Evolutionary conservation across 1,140 invertebrate genomes (phyloP).

Genomic region (Carcinoscorpius rotundicauda): DNA sequence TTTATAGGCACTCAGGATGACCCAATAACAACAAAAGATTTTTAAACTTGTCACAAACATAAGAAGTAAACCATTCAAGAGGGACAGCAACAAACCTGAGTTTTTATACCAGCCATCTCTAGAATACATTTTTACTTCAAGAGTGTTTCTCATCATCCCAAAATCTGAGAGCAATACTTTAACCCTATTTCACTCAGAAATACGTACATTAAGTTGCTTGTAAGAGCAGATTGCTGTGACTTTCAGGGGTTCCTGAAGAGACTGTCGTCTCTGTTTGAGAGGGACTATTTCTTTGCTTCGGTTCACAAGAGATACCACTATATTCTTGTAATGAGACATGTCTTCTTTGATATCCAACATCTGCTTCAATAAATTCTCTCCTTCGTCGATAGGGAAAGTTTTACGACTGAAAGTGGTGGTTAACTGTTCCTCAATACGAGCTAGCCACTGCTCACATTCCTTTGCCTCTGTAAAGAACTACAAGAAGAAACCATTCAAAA

Average conservation of each 20-base stretch:
- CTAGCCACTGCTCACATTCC: conserved; percentile 82
- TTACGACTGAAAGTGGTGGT: conserved; percentile 85
- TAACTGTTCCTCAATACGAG: conserved; percentile 73
- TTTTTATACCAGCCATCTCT: too few relatives aligned
- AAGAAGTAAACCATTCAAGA: too few relatives aligned
- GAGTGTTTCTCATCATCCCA: too few relatives aligned
- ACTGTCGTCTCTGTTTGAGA: conserved; percentile 74
- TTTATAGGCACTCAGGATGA: too few relatives aligned
- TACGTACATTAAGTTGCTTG: conserved; percentile 62
- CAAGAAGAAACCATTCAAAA: conserved; percentile 36
- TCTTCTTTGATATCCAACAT: conserved; percentile 88
- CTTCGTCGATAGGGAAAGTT: conserved; percentile 86
- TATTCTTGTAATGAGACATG: conserved; percentile 69
- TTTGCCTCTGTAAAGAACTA: conserved; percentile 82
- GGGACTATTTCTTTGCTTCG: conserved; percentile 74
- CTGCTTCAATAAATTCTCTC: conserved; percentile 77
- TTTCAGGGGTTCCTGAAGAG: conserved; percentile 62
- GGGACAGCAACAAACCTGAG: too few relatives aligned
- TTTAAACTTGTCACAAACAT: too few relatives aligned
- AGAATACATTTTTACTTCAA: too few relatives aligned
- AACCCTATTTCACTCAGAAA: not conserved
- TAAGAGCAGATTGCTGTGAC: conserved; percentile 87
- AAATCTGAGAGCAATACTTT: too few relatives aligned
- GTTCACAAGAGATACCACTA: conserved; percentile 61
- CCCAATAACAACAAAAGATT: too few relatives aligned